Percentiles rank a stretch among this genome's conserved stretches.
Conservation (phyloP, 2,888 invertebrate species). For the Salticus scenicus region DNA sequence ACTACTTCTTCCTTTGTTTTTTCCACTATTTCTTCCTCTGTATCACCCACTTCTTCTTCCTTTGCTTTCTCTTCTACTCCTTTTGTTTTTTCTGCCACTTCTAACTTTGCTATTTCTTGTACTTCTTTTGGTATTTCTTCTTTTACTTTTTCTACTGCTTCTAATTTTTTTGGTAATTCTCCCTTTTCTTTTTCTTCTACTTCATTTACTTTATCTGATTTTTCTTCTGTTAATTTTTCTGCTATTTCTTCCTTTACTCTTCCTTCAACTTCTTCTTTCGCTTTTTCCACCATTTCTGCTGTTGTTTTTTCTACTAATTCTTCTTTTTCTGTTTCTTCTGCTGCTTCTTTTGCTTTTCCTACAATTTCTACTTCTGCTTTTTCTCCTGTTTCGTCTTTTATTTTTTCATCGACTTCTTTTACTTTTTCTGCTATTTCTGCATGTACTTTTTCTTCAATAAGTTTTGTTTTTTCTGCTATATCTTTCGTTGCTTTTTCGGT, state of each 20-base stretch:
- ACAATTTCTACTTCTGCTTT: not conserved
- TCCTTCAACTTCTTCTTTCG: not conserved
- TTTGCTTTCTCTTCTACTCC: not conserved
- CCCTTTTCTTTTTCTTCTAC: not conserved
- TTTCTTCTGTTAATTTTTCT: not conserved
- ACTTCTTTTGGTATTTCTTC: conserved; percentile 8
- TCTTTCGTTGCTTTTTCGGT: not conserved
- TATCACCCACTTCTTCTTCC: not conserved
- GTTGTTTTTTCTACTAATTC: not conserved
- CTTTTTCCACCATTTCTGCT: conserved; percentile 9
- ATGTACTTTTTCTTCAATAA: not conserved
- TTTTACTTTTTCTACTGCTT: not conserved
- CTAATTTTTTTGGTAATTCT: conserved; percentile 20
- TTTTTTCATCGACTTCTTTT: conserved; percentile 8
- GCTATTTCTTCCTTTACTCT: not conserved
- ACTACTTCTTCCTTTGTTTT: too few species aligned
- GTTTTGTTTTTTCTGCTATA: not conserved
- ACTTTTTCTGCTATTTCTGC: not conserved
- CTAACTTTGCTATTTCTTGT: too few species aligned
- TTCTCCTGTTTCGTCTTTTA: not conserved
- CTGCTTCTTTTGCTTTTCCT: not conserved
- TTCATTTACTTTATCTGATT: not conserved
- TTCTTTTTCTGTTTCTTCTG: conserved; percentile 6
- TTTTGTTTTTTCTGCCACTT: not conserved
- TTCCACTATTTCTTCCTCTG: too few species aligned